A percentile compares a stretch with the other conserved stretches of the same genome.
These are phyloP conservation scores for Calephelis perditalis DNA, from an alignment of 2,888 invertebrate species.

Conservation along the genomic window DNA sequence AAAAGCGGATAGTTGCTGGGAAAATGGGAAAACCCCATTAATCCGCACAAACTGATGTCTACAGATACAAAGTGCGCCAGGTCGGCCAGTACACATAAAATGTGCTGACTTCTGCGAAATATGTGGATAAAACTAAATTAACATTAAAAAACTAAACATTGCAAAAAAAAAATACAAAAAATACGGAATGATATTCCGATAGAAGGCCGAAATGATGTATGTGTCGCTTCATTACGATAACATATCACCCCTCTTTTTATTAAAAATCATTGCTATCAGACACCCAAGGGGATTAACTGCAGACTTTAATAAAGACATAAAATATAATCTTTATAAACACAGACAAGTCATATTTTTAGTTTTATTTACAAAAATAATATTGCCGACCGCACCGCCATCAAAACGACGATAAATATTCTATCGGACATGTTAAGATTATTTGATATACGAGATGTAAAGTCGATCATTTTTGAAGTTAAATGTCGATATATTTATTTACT, in stretches of 20 bases:
- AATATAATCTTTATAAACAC: constrained; percentile 21
- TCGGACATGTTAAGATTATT: constrained; percentile 45
- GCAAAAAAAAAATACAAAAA: too few relatives aligned
- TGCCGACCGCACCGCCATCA: constrained; percentile 43
- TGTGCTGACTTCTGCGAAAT: too few relatives aligned
- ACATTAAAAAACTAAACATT: too few relatives aligned
- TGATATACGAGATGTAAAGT: constrained; percentile 38
- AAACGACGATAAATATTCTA: constrained; percentile 51
- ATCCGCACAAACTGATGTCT: too few relatives aligned
- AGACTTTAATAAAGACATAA: constrained; percentile 14
- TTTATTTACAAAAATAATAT: constrained; percentile 66
- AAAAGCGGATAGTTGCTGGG: too few relatives aligned
- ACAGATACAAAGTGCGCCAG: too few relatives aligned
- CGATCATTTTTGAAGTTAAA: constrained; percentile 36
- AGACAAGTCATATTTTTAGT: constrained; percentile 40
- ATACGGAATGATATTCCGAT: too few relatives aligned
- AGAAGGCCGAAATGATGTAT: not conserved
- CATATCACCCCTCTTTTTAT: constrained; percentile 5
- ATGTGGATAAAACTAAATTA: too few relatives aligned
- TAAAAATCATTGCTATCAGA: constrained; percentile 8
- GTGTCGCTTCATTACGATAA: not conserved
- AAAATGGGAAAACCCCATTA: too few relatives aligned
- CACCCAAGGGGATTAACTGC: not conserved
- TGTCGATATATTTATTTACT: not conserved
- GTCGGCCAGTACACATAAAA: too few relatives aligned